Conservation (phyloP, 2,113 vertebrate species). For the Speoplatyrhinus poulsoni region DNA sequence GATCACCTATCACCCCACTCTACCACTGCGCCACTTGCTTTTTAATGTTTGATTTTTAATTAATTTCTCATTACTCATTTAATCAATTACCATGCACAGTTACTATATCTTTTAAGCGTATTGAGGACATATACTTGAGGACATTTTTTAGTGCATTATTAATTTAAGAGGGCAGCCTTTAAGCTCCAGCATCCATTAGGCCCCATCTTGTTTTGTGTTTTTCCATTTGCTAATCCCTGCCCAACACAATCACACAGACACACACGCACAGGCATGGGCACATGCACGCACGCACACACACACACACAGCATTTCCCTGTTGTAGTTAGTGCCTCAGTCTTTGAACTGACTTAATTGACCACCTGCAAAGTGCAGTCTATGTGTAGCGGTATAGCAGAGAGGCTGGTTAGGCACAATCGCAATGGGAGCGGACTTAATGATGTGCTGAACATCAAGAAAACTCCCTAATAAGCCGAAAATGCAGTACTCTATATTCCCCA, state of each 20-base stretch:
- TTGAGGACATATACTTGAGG: not conserved
- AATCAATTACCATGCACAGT: too few species aligned
- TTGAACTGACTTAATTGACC: conserved; percentile 73
- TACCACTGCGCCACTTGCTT: too few species aligned
- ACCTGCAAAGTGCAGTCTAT: conserved; percentile 58
- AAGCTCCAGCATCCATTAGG: conserved; percentile 17
- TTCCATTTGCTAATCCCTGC: conserved; percentile 5
- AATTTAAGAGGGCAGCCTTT: conserved; percentile 15
- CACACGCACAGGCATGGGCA: conserved; percentile 18
- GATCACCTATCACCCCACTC: too few species aligned
- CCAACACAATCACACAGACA: conserved; percentile 6
- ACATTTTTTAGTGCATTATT: not conserved
- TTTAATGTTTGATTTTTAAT: too few species aligned
- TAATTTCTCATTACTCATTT: too few species aligned
- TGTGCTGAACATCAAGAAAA: conserved; percentile 63
- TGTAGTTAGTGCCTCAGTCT: conserved; percentile 53
- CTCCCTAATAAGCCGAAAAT: conserved; percentile 62
- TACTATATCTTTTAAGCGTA: too few species aligned
- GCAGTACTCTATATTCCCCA: conserved; percentile 47
- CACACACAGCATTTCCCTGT: conserved; percentile 36
- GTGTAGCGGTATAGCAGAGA: conserved; percentile 37
- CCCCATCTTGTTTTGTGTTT: not conserved
- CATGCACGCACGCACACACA: conserved; percentile 29
- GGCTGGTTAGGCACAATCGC: conserved; percentile 69
- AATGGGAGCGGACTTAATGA: conserved; percentile 68